A percentile compares a stretch with the other conserved stretches of the same genome.
phyloP scores from a whole-genome alignment of 2,113 vertebrate species.

The Cathartes aura region DNA sequence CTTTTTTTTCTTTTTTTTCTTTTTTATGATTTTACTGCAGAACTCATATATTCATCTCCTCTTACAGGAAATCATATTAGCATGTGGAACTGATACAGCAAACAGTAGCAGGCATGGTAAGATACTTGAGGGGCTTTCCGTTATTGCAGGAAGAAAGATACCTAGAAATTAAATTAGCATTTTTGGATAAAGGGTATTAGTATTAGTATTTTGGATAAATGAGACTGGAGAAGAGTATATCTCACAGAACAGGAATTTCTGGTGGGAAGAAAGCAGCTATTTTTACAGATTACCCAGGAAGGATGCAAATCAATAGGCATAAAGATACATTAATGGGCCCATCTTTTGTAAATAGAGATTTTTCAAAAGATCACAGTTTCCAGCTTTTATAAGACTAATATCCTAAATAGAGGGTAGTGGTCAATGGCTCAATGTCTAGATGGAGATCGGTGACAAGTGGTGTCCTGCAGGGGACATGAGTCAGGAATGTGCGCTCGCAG shows the following conservation, averaged over 20 bases:
- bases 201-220: not conserved
- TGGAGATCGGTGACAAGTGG: not conserved
- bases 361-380: not conserved
- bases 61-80: slow-evolving; percentile 26
- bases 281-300: not conserved
- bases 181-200: slow-evolving; percentile 1
- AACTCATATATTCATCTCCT: not conserved
- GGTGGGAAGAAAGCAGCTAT: not conserved
- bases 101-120: not conserved
- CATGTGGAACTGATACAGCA: not conserved
- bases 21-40: not conserved
- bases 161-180: not conserved
- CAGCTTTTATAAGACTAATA: not conserved
- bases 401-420: not conserved
- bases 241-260: not conserved
- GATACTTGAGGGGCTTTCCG: not conserved
- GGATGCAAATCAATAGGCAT: not conserved
- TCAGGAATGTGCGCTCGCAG: not conserved
- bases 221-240: not conserved
- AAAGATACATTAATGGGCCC: not conserved
- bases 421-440: not conserved
- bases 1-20: too few relatives aligned
- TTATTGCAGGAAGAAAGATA: not conserved
- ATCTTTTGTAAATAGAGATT: not conserved
- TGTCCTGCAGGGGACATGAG: not conserved